Percentiles rank a stretch among this genome's conserved stretches.
Conservation (phyloP, 2,797 vertebrate species). For the Propithecus perrieri region DNA sequence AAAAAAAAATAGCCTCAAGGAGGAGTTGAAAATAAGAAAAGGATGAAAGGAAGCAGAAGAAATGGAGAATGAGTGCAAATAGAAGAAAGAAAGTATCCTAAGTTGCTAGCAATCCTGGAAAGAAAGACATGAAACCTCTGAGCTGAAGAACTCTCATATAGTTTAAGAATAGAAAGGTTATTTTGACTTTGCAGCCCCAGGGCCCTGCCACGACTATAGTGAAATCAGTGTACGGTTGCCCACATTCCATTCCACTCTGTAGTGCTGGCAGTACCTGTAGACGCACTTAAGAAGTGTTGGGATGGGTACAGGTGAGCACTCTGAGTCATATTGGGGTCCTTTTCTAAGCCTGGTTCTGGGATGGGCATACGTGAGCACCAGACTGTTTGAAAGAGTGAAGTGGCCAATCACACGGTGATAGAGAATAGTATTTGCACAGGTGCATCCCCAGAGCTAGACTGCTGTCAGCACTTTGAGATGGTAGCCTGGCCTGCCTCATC, state of each 20-base stretch:
- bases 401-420: neutral
- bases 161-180: neutral
- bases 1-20: neutral
- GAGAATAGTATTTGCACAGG: neutral
- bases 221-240: neutral
- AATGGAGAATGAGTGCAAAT: neutral
- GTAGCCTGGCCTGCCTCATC: neutral
- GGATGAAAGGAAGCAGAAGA: neutral
- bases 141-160: neutral
- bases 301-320: neutral
- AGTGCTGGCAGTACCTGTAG: neutral
- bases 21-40: neutral
- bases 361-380: neutral
- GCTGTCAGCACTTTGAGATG: neutral
- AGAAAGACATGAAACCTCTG: neutral
- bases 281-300: neutral
- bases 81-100: neutral
- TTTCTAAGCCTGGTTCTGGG: neutral
- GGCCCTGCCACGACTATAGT: fast-evolving
- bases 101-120: neutral
- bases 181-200: neutral
- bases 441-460: neutral
- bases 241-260: fast-evolving
- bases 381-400: neutral
- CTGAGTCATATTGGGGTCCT: neutral